Base-by-base conservation (phyloP, 2,113 vertebrate genomes). In the Trogon melanurus region DNA sequence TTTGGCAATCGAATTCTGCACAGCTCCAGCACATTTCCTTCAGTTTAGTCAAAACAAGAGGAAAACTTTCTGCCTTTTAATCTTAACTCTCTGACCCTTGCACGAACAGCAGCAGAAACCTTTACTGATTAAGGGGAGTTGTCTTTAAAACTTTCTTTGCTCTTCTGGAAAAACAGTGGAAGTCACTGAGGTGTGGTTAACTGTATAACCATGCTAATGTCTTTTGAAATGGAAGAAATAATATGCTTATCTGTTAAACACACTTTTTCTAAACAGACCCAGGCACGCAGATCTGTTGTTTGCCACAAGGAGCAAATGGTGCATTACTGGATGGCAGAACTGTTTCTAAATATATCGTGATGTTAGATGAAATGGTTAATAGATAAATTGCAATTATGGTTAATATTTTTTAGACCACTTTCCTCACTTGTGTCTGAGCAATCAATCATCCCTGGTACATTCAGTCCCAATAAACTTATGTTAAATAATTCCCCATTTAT, bases 61-160 rank as follows among this genome's bases (percentile, higher is more conserved):
- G 88, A 88, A 89, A 96, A 88, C 91, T 80, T 92, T 97, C 85
- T 91, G 97, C 79, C 91, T 97, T 95, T 91, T 91, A 38, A 94
- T 87, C 87, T 91, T 83, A 88, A 81, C 51, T 88, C 80, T 87
- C 62, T 8, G 27, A 96, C 81, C 93, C 70, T 94, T 93, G 88
- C 80, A 92, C 70, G 81, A 87, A 85, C 73, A 91, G 73, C 85
- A 86, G 41, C 61, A 87, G 74, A 69, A 89, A 84, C 27, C 36
- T 87, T 76, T 79, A 94, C 91, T 93, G 91, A 88, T 82, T 57
- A 50, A 88, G 57, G 58, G 56, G 21, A 72, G 79, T 51, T 65
- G 85, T 65, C 93, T 86, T 93, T 72, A 90, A 93, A 96, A 96
- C 93, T 93, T 93, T 65, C 94, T 72, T 81, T 90, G 89, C 45